Evolutionary conservation across 2,888 invertebrate genomes (phyloP), one percentile per base, ranked within the genome.

Genomic region (Pandemis heparana): DNA sequence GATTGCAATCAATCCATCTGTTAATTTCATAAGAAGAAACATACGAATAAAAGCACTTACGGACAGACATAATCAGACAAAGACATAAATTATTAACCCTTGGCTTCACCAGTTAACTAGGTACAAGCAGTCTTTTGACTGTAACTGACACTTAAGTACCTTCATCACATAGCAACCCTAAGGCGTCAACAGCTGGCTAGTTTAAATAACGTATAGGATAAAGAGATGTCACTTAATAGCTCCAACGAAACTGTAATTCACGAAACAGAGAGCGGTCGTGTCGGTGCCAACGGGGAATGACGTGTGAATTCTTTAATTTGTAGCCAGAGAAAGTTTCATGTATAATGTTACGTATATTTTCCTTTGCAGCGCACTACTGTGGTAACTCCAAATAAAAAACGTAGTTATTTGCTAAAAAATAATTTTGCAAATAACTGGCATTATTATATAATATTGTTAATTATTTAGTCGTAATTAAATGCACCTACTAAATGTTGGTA

Each of bases 171-270:
- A 53, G 16, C 8, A 16, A 53, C 53, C 53, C 18, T n/a, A 8
- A 18, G 18, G 53, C 18, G 16, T 18, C 53, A 53, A 8, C 53
- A 18, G 8, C 53, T 7, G 18, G 9, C 53, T 53, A 53, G 53
- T 53, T 53, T 18, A 53, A 53, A 53, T 53, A 53, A 18, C 53
- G 48, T n/a, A 53, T 18, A 18, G 16, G 53, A 53, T 53, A 53
- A 18, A 18, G 53, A 53, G 53, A 53, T 16, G 53, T 53, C 53
- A 53, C 53, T 18, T 8, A 53, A 18, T 8, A 53, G 53, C 18
- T 18, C 53, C 53, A 18, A n/a, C 53, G 53, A 53, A 53, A 53
- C 53, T 18, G 53, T 53, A 18, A 9, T 53, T 53, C 53, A n/a
- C 18, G 16, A 51, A 51, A 43, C 10, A 2, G 12, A 6, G 48